Evolutionary conservation across 2,888 invertebrate species (phyloP), one percentile per base, ranked within the genome.

Genomic region (Schizotus pectinicornis): DNA sequence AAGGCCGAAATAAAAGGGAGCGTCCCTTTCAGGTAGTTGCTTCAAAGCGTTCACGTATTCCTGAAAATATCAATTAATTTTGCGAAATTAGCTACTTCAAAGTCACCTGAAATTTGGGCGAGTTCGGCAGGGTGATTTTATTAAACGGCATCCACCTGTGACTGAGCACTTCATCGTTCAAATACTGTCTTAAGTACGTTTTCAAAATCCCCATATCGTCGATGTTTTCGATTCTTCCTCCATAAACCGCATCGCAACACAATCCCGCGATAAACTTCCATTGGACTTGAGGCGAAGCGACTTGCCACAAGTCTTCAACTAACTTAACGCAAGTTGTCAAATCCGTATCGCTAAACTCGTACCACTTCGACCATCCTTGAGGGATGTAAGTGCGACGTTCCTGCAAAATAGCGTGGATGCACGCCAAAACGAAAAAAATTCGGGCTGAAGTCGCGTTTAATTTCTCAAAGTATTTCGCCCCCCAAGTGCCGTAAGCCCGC

Each of bases 301-400:
- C 69, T 60, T 73, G 72, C 77, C 78, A 77, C 50, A 79, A 55
- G 46, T 79, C 76, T 56, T 78, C 78, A 0, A 85, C 82, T 37
- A 90, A 81, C 61, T 88, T 87, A 35, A 88, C 82, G 0, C 90
- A 91, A 3, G 92, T 90, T 47, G 87, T 83, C 1, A 94, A 81
- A 77, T 95, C 95, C 0, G 90, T 85, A 68, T 90, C 88, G 48
- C 89, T 90, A 79, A 95, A 95, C 74, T 95, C 94, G 78, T 96
- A 95, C 74, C 87, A 87, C 74, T 90, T 92, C 0, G 90, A 90
- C 95, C 95, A 95, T 0, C 94, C 88, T 83, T 94, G 93, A 0
- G 96, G 96, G 67, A 96, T 92, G 77, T 90, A 98, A 48, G 90
- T 92, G 56, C 98, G 84, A 36, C 99, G 84, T 79, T 99, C 98